These are phyloP conservation scores for Cydia fagiglandana DNA, from an alignment of 1,140 invertebrate species.

Conservation along the genomic window DNA sequence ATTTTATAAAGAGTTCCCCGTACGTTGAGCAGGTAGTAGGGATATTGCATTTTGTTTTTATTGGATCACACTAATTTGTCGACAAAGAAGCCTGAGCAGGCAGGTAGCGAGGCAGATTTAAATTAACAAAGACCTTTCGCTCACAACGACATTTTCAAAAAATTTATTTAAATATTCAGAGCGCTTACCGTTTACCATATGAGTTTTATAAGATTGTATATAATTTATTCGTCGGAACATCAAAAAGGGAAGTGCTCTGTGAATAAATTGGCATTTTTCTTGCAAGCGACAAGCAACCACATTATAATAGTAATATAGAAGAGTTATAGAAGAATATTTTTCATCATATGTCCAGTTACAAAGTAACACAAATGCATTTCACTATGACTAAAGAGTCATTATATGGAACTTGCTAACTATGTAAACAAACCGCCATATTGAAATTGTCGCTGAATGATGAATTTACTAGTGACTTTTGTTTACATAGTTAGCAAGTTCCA, in stretches of 20 bases:
- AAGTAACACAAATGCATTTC: background rate
- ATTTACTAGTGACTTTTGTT: no score
- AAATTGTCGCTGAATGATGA: no score
- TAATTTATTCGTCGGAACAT: constrained; percentile 15
- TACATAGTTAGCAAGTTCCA: no score
- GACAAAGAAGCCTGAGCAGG: constrained; percentile 34
- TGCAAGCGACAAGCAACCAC: background rate
- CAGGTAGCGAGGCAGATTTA: constrained; percentile 42
- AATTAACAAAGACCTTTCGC: constrained; percentile 59
- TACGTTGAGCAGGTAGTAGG: constrained; percentile 10
- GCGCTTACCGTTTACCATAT: constrained; percentile 9
- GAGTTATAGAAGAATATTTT: background rate
- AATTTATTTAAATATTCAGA: constrained; percentile 23
- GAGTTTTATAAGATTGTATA: constrained; percentile 5
- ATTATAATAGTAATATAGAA: background rate
- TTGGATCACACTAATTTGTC: constrained; percentile 38
- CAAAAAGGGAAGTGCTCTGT: constrained; percentile 5
- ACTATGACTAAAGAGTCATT: no score
- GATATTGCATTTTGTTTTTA: constrained; percentile 39
- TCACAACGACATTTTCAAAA: background rate
- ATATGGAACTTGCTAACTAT: no score
- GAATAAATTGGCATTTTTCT: background rate
- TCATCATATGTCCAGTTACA: background rate
- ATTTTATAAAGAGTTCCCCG: constrained; percentile 4
- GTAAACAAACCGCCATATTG: no score